Base-by-base conservation (phyloP, 2,113 vertebrate genomes). In the Ammodytes dubius region DNA sequence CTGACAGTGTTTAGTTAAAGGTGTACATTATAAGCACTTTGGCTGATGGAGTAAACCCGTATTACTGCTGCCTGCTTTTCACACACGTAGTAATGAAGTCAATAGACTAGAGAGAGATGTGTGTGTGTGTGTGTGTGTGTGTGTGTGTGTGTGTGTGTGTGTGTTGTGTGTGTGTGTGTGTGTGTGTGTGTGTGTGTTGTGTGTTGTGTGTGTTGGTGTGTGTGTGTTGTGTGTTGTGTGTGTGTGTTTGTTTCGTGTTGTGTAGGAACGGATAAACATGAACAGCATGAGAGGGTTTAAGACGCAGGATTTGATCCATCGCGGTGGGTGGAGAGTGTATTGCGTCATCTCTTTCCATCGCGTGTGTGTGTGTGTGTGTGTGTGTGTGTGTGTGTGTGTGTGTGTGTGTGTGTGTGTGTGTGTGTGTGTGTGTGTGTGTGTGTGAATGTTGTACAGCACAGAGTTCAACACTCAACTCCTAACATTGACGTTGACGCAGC, bases 191-290 rank as follows among this genome's bases (percentile, higher is more conserved):
- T 60, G 37, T 14, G 65, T 65, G 52, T 60, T 63, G 12, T 14
- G 15, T 17, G 61, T 57, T 13, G 4, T 1, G 47, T 61, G 27
- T 9, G 46, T 50, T n/a, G n/a, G 61, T 64, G 42, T 64, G 12
- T 60, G 14, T 59, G 70, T n/a, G 67, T 15, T 39, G 50, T 45
- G 37, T 60, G 37, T 14, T n/a, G 65, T 65, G 52, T 60, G 45
- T 63, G 12, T 14, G 15, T 17, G 61, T 57, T n/a, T n/a, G n/a
- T n/a, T n/a, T n/a, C n/a, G n/a, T n/a, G n/a, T 68, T n/a, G 42
- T 60, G 61, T 75, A 65, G 39, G 17, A 66, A 79, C 58, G 42
- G 77, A 83, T 82, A 40, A 87, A 67, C 35, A 68, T n/a, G n/a
- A 46, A 79, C 79, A 54, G 65, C 19, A 37, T 78, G 78, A 71